These are phyloP conservation scores for Drosophila littoralis DNA, from an alignment of 1,140 invertebrate genomes.

Conservation along the genomic window DNA sequence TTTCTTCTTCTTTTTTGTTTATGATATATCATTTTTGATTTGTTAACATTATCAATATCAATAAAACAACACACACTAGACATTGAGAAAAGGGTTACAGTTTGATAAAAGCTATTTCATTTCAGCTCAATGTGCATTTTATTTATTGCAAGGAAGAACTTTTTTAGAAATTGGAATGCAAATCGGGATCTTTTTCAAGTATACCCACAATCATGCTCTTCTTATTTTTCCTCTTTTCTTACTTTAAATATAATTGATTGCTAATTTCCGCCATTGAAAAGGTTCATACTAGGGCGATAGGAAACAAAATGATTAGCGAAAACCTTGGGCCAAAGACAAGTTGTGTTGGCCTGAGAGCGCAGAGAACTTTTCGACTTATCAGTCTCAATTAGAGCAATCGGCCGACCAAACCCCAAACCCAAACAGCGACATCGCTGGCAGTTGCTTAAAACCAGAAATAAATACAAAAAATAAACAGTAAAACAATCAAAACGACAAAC, in stretches of 20 bases:
- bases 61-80: no score
- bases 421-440: slow-evolving; percentile 30
- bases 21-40: no score
- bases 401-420: slow-evolving; percentile 11
- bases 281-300: slow-evolving; percentile 24
- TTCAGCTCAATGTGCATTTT: no score
- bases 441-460: slow-evolving; percentile 57
- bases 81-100: no score
- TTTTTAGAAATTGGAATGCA: no score
- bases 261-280: slow-evolving; percentile 37
- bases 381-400: slow-evolving; percentile 63
- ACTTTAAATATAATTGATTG: slow-evolving; percentile 1
- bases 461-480: slow-evolving; percentile 26
- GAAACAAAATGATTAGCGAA: slow-evolving; percentile 45
- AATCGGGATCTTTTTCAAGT: background rate
- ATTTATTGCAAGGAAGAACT: no score
- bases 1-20: no score
- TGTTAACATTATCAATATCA: no score
- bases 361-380: slow-evolving; percentile 35
- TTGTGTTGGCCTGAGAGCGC: slow-evolving; percentile 8
- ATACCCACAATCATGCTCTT: slow-evolving; percentile 1
- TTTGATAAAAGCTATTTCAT: no score
- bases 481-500: slow-evolving; percentile 18
- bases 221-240: background rate
- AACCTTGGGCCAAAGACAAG: slow-evolving; percentile 42